These are phyloP conservation scores for Watsonalla binaria DNA, from an alignment of 2,888 invertebrate genomes.

Conservation along the genomic window DNA sequence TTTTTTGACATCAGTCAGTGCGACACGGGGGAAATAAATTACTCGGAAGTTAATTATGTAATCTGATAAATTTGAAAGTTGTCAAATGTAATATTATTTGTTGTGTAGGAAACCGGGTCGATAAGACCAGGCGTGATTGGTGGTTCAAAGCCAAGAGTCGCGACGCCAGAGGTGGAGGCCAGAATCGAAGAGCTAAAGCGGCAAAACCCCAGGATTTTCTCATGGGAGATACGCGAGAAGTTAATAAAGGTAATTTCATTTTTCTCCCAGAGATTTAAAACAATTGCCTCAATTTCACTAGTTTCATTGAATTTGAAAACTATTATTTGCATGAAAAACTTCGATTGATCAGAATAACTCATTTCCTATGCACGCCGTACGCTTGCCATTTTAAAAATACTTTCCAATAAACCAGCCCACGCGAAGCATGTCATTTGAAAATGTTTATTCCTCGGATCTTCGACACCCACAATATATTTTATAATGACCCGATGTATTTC, in stretches of 20 bases:
- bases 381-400: background rate
- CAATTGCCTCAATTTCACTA: background rate
- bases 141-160: conserved; percentile 95
- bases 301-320: no score
- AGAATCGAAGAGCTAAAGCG: conserved; percentile 94
- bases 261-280: background rate
- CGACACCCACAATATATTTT: background rate
- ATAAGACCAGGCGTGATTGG: conserved; percentile 97
- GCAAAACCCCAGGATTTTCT: conserved; percentile 95
- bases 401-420: background rate
- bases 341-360: no score
- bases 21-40: no score
- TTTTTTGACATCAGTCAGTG: no score
- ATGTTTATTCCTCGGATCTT: background rate
- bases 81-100: conserved; percentile 13
- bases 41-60: background rate
- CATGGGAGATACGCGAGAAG: conserved; percentile 96
- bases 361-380: background rate
- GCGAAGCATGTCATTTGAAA: background rate
- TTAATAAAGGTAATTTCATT: conserved; percentile 84
- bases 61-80: background rate
- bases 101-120: conserved; percentile 91
- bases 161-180: conserved; percentile 94
- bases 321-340: no score
- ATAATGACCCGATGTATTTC: background rate